Evolutionary conservation across 2,888 invertebrate genomes (phyloP).

Genomic region (Chrysomela aeneicollis): DNA sequence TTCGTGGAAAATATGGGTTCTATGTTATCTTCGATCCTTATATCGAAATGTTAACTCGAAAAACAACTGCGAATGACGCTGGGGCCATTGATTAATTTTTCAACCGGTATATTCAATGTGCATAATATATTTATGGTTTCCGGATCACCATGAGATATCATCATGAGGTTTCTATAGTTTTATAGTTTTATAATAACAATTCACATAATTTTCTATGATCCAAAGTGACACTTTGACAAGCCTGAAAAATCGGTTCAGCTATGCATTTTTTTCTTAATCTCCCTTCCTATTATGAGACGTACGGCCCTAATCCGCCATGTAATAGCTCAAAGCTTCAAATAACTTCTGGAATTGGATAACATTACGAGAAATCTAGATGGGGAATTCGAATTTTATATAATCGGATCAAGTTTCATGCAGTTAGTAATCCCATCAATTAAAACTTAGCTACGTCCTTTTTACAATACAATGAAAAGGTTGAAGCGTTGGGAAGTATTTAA

Average conservation of each 20-base stretch:
- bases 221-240: no score
- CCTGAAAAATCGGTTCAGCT: background rate
- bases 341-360: background rate
- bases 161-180: no score
- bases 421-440: slow-evolving; percentile 2
- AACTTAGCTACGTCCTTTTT: background rate
- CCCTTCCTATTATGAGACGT: background rate
- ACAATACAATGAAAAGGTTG: background rate
- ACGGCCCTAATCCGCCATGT: background rate
- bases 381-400: background rate
- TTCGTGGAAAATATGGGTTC: no score
- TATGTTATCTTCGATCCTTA: no score
- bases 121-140: no score
- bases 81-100: no score
- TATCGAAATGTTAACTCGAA: no score
- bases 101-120: no score
- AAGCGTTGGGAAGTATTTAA: background rate
- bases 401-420: background rate
- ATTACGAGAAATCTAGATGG: background rate
- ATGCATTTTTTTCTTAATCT: background rate
- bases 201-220: no score
- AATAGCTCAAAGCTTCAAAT: background rate
- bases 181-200: no score
- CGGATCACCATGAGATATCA: no score
- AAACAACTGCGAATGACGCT: no score